These are phyloP conservation scores for Rhagoletis zephyria DNA, from an alignment of 1,140 invertebrate species.

Conservation along the genomic window DNA sequence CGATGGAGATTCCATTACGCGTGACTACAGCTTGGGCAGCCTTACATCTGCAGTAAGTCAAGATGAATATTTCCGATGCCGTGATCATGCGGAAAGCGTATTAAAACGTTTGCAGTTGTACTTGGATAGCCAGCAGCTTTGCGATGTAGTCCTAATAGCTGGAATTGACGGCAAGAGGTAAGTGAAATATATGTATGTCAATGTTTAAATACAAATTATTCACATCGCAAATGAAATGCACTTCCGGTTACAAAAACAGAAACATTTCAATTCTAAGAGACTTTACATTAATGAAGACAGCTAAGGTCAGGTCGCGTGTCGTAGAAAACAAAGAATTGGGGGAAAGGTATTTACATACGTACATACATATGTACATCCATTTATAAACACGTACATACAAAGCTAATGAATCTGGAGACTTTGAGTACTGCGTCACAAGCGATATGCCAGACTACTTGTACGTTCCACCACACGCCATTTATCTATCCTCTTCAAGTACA, in stretches of 20 bases:
- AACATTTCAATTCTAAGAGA: background rate
- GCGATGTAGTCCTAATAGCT: conserved; percentile 85
- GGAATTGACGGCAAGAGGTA: conserved; percentile 79
- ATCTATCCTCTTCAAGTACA: background rate
- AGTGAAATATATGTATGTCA: conserved; percentile 55
- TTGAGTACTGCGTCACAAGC: conserved; percentile 29
- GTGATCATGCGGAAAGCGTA: conserved; percentile 86
- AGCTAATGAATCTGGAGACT: background rate
- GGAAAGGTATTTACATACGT: background rate
- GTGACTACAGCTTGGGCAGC: conserved; percentile 70
- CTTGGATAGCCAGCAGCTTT: conserved; percentile 84
- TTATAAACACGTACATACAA: background rate
- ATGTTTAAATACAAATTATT: background rate
- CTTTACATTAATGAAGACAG: background rate
- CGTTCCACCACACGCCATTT: background rate
- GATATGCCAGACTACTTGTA: background rate
- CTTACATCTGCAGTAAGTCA: conserved; percentile 73
- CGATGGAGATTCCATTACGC: conserved; percentile 67
- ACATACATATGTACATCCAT: background rate
- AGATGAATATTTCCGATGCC: conserved; percentile 85
- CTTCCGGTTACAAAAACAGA: conserved; percentile 10
- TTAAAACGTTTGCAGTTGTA: conserved; percentile 87
- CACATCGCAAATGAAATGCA: conserved; percentile 15
- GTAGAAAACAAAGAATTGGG: background rate
- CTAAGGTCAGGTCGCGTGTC: conserved; percentile 8